A percentile compares a stretch with the other conserved stretches of the same genome.
Conservation (phyloP, 1,140 invertebrate genomes). For the Periplaneta americana region DNA sequence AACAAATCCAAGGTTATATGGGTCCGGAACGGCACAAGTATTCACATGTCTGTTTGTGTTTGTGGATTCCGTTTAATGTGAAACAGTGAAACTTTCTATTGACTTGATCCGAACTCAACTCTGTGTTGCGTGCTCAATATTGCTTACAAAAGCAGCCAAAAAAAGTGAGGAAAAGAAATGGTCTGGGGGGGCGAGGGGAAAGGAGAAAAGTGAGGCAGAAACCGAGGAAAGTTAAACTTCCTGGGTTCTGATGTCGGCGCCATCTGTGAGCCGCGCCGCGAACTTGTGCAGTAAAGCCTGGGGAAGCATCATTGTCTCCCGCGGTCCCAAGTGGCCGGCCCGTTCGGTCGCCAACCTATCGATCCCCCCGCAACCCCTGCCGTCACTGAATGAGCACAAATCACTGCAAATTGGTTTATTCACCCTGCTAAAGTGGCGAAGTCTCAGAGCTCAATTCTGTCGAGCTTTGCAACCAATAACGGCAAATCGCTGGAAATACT, state of each 20-base stretch:
- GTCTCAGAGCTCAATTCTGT: slow-evolving; percentile 7
- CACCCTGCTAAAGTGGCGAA: slow-evolving; percentile 17
- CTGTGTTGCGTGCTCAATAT: not conserved
- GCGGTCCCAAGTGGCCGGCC: not conserved
- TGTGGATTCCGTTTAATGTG: slow-evolving; percentile 2
- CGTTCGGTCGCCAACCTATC: not conserved
- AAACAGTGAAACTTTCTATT: slow-evolving; percentile 9
- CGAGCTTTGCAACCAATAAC: slow-evolving; percentile 18
- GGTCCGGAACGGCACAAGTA: not conserved
- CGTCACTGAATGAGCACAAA: slow-evolving; percentile 17
- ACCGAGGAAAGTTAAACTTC: not conserved
- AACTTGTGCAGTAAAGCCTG: not conserved
- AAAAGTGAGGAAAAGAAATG: not conserved
- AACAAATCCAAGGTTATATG: slow-evolving; percentile 1
- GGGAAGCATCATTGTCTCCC: not conserved
- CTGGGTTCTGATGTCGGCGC: not conserved
- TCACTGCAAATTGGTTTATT: slow-evolving; percentile 19
- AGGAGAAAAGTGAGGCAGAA: not conserved
- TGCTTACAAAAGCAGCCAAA: not conserved
- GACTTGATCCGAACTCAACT: not conserved
- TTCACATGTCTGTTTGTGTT: not conserved
- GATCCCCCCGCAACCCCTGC: not conserved
- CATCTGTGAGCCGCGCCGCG: not conserved
- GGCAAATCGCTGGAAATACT: slow-evolving; percentile 16
- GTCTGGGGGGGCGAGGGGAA: not conserved